These are phyloP conservation scores for Sparidentex hasta DNA, from an alignment of 2,797 vertebrate species.

Conservation along the genomic window DNA sequence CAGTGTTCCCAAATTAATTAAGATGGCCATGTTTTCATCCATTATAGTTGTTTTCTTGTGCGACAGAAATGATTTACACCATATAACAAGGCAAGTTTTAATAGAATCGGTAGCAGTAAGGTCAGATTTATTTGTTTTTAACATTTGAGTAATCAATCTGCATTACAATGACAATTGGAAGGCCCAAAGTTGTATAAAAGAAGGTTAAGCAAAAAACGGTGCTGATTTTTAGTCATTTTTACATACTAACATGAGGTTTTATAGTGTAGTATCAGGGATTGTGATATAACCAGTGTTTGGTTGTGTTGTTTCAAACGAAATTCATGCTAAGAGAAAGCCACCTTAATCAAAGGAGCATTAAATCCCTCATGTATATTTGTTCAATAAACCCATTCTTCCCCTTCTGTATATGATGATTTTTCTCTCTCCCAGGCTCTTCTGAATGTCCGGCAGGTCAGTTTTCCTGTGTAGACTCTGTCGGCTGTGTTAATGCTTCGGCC, in stretches of 20 bases:
- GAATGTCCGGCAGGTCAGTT: slow-evolving; percentile 84
- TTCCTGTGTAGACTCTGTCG: slow-evolving; percentile 81
- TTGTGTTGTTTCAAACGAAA: neutral
- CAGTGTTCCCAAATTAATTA: neutral
- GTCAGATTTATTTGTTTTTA: neutral
- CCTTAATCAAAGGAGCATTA: neutral
- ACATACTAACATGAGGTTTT: neutral
- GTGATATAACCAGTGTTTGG: neutral
- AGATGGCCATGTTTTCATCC: neutral
- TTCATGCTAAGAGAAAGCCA: neutral
- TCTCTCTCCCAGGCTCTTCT: slow-evolving; percentile 11
- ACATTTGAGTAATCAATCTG: neutral
- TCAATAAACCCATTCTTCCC: neutral
- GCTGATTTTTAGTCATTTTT: neutral
- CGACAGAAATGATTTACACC: neutral
- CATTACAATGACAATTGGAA: neutral
- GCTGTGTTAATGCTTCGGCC: slow-evolving; percentile 83
- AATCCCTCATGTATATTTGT: neutral
- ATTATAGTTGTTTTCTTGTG: neutral
- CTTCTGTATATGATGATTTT: neutral
- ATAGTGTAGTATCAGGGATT: neutral
- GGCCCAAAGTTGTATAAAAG: neutral
- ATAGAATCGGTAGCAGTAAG: too few species aligned
- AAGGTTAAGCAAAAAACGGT: neutral
- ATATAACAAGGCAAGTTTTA: neutral